Evolutionary conservation across 1,140 invertebrate genomes (phyloP).

Genomic region (Euwallacea similis): DNA sequence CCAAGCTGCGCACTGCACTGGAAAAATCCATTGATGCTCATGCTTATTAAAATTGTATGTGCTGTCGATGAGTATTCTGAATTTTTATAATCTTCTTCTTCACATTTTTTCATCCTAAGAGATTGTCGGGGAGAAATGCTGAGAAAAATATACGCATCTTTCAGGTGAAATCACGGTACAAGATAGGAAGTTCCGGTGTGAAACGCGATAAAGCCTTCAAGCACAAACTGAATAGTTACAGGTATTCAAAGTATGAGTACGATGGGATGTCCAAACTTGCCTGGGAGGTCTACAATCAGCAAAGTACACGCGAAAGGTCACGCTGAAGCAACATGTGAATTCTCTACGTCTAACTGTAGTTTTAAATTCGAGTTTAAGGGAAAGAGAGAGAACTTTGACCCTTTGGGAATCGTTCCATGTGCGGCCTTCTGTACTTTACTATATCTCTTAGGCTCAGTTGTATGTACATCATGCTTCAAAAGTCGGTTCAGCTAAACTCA

Average conservation of each 20-base stretch:
- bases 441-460: too few species aligned
- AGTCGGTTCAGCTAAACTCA: too few species aligned
- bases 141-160: neutral
- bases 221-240: conserved; percentile 59
- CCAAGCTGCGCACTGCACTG: conserved; percentile 6
- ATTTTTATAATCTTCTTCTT: too few species aligned
- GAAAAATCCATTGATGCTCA: too few species aligned
- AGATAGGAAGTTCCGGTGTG: conserved; percentile 40
- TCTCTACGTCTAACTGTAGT: conserved; percentile 39
- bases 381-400: conserved; percentile 9
- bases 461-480: too few species aligned
- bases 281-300: conserved; percentile 51
- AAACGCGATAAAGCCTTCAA: conserved; percentile 62
- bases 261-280: conserved; percentile 43
- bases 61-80: too few species aligned
- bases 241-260: conserved; percentile 69
- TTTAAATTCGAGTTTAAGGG: conserved; percentile 29
- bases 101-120: too few species aligned
- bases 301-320: conserved; percentile 45
- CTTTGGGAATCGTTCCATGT: neutral
- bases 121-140: neutral
- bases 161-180: neutral
- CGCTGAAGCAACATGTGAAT: conserved; percentile 42
- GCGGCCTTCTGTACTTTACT: too few species aligned
- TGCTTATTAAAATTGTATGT: too few species aligned